Base-by-base conservation (phyloP, 2,113 vertebrate genomes). In the Mola mola region DNA sequence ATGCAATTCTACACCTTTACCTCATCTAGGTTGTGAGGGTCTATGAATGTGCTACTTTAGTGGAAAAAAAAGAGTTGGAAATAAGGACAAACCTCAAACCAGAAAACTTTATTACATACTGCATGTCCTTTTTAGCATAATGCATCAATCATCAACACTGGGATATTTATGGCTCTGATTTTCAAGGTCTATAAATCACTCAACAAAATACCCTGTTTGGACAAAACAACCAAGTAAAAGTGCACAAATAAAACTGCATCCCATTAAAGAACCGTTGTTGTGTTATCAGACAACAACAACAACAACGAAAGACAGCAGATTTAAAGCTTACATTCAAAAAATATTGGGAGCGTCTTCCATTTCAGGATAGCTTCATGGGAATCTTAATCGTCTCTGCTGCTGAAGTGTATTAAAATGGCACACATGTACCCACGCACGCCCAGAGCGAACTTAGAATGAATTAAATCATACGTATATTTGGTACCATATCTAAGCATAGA, bases 401-500 rank as follows among this genome's bases (percentile, higher is more conserved):
- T 36, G 4, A 46, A 57, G 21, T 55, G n/a, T 70, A 44, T 57
- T 57, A 56, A 46, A 67, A 48, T 50, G 22, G 24, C 51, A 43
- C 53, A 29, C 44, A 31, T 26, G 8, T 38, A 17, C 6, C 53
- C 46, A 33, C 78, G 20, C 28, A 4, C 47, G 13, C 61, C 20
- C 44, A 42, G n/a, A n/a, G 33, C 5, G 8, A 11, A 43, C 19
- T 21, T 43, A 25, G n/a, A 46, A 24, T 46, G 8, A 38, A 69
- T 42, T 57, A n/a, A 66, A 67, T 65, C 48, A 79, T 64, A 79
- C 79, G 76, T 50, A 60, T 82, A 88, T 89, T 89, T 90, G 89
- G 89, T 83, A 90, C 80, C 76, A 72, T 79, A 49, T 81, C 41
- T 86, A 52, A 78, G 88, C 88, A 87, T 87, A 87, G 83, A 87